Conservation (phyloP, 2,113 vertebrate species). For the Plecotus auritus region DNA sequence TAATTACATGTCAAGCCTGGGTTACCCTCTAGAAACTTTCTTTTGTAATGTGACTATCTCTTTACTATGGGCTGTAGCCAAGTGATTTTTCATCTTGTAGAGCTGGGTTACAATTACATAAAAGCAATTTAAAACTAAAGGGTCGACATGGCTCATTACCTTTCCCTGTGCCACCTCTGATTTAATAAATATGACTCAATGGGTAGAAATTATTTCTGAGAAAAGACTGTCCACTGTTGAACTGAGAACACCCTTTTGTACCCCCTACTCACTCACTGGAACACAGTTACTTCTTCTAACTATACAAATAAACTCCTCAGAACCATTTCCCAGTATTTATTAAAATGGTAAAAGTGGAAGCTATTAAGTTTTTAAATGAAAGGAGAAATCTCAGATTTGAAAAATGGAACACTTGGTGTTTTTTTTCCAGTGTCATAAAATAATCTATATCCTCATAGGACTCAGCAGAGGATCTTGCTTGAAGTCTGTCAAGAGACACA, state of each 20-base stretch:
- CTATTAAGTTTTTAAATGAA: constrained; percentile 52
- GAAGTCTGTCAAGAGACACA: constrained; percentile 52
- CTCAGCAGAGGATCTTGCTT: constrained; percentile 39
- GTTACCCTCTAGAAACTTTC: constrained; percentile 23
- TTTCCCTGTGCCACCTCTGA: neutral
- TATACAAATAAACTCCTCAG: constrained; percentile 50
- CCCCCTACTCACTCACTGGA: neutral
- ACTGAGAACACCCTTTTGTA: neutral
- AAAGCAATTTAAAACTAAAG: constrained; percentile 53
- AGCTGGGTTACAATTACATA: constrained; percentile 35
- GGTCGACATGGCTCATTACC: constrained; percentile 35
- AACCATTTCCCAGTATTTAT: constrained; percentile 50
- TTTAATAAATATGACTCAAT: constrained; percentile 46
- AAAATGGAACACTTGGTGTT: constrained; percentile 45
- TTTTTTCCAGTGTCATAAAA: constrained; percentile 17
- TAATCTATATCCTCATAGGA: constrained; percentile 46
- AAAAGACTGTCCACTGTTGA: neutral
- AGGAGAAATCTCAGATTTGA: constrained; percentile 47
- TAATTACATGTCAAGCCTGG: constrained; percentile 3
- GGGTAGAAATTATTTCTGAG: constrained; percentile 46
- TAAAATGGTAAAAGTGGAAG: constrained; percentile 45
- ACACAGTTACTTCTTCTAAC: neutral
- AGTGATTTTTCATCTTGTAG: constrained; percentile 34
- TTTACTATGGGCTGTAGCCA: constrained; percentile 21
- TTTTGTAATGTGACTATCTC: constrained; percentile 28